phyloP scores from a whole-genome alignment of 2,888 invertebrate genomes.

The Anorthoa munda region DNA sequence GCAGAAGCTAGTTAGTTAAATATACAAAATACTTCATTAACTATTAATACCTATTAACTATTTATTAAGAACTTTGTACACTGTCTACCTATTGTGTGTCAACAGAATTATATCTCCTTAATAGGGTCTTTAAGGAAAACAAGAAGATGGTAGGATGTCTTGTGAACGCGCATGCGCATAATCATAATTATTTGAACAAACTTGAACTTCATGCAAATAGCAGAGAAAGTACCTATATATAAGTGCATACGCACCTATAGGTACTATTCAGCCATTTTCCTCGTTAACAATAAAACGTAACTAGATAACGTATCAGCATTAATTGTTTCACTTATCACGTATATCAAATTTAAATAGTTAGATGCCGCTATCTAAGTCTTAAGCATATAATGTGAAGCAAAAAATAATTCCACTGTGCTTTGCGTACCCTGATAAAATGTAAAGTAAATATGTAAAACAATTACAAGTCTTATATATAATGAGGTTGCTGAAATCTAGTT shows the following conservation, averaged over 20 bases:
- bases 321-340: slow-evolving; percentile 57
- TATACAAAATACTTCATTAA: no score
- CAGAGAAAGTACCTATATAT: slow-evolving; percentile 2
- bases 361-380: slow-evolving; percentile 37
- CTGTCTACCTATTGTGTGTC: no score
- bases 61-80: no score
- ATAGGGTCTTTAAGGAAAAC: background rate
- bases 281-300: slow-evolving; percentile 32
- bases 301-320: slow-evolving; percentile 55
- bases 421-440: slow-evolving; percentile 56
- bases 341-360: slow-evolving; percentile 54
- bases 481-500: slow-evolving; percentile 54
- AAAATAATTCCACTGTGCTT: slow-evolving; percentile 60
- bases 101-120: no score
- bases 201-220: slow-evolving; percentile 20
- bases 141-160: no score
- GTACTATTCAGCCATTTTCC: slow-evolving; percentile 21
- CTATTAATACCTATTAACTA: no score
- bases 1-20: no score
- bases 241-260: background rate
- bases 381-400: slow-evolving; percentile 53
- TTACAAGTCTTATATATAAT: slow-evolving; percentile 48
- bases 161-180: background rate
- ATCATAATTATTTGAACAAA: slow-evolving; percentile 10
- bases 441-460: slow-evolving; percentile 56